Conservation (phyloP, 2,113 vertebrate genomes). For the Castor canadensis region DNA sequence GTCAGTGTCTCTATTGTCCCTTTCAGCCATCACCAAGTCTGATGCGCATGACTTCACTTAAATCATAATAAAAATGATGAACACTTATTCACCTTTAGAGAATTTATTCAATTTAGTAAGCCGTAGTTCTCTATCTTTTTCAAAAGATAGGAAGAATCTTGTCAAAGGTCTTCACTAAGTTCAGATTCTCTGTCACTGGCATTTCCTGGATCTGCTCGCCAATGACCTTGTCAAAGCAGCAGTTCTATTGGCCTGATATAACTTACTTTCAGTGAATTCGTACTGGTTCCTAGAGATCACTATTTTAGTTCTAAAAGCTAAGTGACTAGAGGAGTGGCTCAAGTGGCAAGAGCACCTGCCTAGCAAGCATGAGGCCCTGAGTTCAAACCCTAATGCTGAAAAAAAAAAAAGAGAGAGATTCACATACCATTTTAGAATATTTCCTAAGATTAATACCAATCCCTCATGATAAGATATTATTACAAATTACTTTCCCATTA, state of each 20-base stretch:
- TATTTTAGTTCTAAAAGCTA: no score
- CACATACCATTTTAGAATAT: background rate
- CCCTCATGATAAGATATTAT: slow-evolving; percentile 8
- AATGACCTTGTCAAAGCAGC: slow-evolving; percentile 4
- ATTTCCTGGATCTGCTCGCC: background rate
- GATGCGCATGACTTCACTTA: background rate
- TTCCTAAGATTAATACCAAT: slow-evolving; percentile 12
- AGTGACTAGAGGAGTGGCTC: no score
- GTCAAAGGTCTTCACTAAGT: background rate
- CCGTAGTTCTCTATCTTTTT: background rate
- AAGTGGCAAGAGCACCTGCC: no score
- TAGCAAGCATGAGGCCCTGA: no score
- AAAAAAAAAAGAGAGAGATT: no score
- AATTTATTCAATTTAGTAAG: background rate
- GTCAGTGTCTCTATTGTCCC: background rate
- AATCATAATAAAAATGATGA: background rate
- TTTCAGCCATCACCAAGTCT: background rate
- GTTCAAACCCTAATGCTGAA: no score
- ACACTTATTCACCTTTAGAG: background rate
- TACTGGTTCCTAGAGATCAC: background rate
- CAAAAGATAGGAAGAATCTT: slow-evolving; percentile 18
- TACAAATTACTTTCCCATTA: background rate
- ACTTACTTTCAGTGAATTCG: background rate
- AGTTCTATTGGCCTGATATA: background rate
- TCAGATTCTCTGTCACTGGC: background rate